These are phyloP conservation scores for Erpobdella octoculata DNA, from an alignment of 2,888 invertebrate species.

Conservation along the genomic window DNA sequence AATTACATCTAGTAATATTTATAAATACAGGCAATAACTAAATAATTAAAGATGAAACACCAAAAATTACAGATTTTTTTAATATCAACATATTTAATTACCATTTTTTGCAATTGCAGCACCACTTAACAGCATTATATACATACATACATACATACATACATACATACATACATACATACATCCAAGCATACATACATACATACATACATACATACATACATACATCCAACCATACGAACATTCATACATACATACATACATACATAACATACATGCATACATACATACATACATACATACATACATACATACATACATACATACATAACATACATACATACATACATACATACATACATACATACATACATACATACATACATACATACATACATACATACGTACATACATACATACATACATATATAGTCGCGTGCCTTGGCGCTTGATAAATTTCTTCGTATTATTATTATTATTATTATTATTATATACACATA, in stretches of 20 bases:
- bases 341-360: conserved; percentile 27
- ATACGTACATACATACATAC: conserved; percentile 12
- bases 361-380: conserved; percentile 21
- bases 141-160: not conserved
- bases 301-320: conserved; percentile 22
- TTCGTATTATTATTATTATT: conserved; percentile 4
- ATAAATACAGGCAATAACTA: no score
- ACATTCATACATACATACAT: no score
- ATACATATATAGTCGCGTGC: not conserved
- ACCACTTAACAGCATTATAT: not conserved
- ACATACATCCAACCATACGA: no score
- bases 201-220: not conserved
- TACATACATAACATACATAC: no score
- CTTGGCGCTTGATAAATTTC: no score
- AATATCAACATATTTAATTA: no score
- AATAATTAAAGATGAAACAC: no score
- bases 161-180: conserved; percentile 12
- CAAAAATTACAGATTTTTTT: no score
- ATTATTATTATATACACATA: conserved; percentile 12
- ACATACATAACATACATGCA: no score
- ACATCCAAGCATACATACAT: no score
- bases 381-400: conserved; percentile 13
- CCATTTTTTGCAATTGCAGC: no score
- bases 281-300: conserved; percentile 22
- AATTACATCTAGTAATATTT: no score